Base-by-base conservation (phyloP, 2,888 invertebrate species). In the Standfussiana lucernea region DNA sequence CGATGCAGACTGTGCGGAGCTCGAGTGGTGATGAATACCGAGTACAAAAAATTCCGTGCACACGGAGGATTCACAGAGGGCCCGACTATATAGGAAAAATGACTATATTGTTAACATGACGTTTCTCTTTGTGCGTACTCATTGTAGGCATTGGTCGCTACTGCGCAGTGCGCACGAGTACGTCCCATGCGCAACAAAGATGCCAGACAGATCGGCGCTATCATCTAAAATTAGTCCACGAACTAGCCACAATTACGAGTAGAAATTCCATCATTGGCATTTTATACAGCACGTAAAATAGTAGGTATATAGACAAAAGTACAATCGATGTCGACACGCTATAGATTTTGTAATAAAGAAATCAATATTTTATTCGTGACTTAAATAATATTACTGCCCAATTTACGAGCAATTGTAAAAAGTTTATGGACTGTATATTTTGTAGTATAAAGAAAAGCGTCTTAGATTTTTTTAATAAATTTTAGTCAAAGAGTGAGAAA, bases 401-500 rank as follows among this genome's bases (percentile, higher is more conserved):
- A 45, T 69, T 28, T 13, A 68, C 40, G 62, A 75, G 70, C 67
- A 75, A 82, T 82, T 82, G 82, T 81, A 82, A 71, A 80, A 81
- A 72, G 8, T 64, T 50, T 67, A 59, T 69, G 42, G 42, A 75
- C 64, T 81, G 75, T 80, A 74, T 72, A 80, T 10, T 50, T 45
- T 50, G 35, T 85, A 86, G 64, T n/a, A 15, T 50, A 69, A 21
- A 75, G 45, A 24, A 28, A 72, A 65, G n/a, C 35, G 59, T 74
- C 28, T 75, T 66, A 65, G 32, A 32, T 72, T 73, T 50, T 53
- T 21, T 47, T 70, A n/a, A 15, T 47, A 84, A 86, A 83, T 73
- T 78, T 86, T 90, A 89, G 90, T 89, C 89, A 86, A 89, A 83
- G 92, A 93, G 93, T 93, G 92, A 93, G 91, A 92, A 88, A 86